Conservation (phyloP, 2,797 vertebrate species). For the Brachyalestes nurse region DNA sequence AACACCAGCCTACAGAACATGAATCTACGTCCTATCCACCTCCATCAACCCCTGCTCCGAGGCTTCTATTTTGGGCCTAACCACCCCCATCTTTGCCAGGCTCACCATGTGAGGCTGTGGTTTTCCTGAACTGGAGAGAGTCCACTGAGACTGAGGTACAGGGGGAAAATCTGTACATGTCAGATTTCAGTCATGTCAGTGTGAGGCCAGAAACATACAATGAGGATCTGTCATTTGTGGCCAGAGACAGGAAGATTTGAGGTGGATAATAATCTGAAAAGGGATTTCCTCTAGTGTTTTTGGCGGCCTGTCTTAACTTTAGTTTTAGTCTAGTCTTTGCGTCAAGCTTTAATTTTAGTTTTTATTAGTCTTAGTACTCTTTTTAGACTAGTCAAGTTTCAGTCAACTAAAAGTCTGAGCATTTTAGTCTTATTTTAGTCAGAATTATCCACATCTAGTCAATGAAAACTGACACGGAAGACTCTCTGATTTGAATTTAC, state of each 20-base stretch:
- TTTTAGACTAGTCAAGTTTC: too few relatives aligned
- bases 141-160: not conserved
- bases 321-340: too few relatives aligned
- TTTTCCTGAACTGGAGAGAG: conserved; percentile 4
- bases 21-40: not conserved
- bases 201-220: not conserved
- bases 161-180: not conserved
- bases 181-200: not conserved
- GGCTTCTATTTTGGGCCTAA: conserved; percentile 63
- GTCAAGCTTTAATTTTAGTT: too few relatives aligned
- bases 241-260: not conserved
- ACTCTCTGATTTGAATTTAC: too few relatives aligned
- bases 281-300: conserved; percentile 1
- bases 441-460: too few relatives aligned
- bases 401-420: too few relatives aligned
- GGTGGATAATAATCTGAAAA: conserved; percentile 6
- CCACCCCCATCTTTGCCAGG: conserved; percentile 7
- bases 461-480: too few relatives aligned
- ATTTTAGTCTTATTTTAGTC: too few relatives aligned
- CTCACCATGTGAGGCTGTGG: not conserved
- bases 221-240: conserved; percentile 9
- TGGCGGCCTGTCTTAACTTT: too few relatives aligned
- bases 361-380: too few relatives aligned
- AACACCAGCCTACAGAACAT: conserved; percentile 64
- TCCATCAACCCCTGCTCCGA: conserved; percentile 73